Evolutionary conservation across 1,140 invertebrate species (phyloP).

Genomic region (Archivesica marissinica): DNA sequence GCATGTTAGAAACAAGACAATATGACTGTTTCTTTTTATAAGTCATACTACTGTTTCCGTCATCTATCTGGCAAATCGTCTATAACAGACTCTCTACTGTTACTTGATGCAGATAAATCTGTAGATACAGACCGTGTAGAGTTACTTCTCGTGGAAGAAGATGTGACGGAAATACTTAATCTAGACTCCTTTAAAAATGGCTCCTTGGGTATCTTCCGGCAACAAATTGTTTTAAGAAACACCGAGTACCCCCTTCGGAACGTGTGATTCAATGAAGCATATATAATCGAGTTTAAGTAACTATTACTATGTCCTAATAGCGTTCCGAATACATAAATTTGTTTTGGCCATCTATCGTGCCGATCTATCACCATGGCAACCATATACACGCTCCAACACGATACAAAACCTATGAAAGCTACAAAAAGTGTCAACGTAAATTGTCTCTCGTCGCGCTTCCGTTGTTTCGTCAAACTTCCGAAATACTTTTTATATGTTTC

Average conservation of each 20-base stretch:
- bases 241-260: slow-evolving; percentile 42
- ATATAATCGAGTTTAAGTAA: slow-evolving; percentile 45
- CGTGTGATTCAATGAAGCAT: not conserved
- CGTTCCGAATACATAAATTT: slow-evolving; percentile 47
- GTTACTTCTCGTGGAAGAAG: not conserved
- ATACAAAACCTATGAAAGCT: slow-evolving; percentile 43
- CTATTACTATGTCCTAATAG: slow-evolving; percentile 52
- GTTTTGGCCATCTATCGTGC: slow-evolving; percentile 44
- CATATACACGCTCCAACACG: slow-evolving; percentile 54
- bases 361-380: slow-evolving; percentile 26
- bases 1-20: no score
- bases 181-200: slow-evolving; percentile 10
- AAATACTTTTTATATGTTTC: slow-evolving; percentile 1
- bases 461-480: not conserved
- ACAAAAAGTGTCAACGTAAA: slow-evolving; percentile 44
- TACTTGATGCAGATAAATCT: no score
- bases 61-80: no score
- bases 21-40: no score
- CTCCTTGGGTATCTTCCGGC: slow-evolving; percentile 13
- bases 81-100: no score
- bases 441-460: slow-evolving; percentile 40
- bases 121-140: no score
- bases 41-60: no score
- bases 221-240: slow-evolving; percentile 36
- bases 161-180: not conserved